Conservation (phyloP, 2,113 vertebrate genomes). For the Delphinapterus leucas region DNA sequence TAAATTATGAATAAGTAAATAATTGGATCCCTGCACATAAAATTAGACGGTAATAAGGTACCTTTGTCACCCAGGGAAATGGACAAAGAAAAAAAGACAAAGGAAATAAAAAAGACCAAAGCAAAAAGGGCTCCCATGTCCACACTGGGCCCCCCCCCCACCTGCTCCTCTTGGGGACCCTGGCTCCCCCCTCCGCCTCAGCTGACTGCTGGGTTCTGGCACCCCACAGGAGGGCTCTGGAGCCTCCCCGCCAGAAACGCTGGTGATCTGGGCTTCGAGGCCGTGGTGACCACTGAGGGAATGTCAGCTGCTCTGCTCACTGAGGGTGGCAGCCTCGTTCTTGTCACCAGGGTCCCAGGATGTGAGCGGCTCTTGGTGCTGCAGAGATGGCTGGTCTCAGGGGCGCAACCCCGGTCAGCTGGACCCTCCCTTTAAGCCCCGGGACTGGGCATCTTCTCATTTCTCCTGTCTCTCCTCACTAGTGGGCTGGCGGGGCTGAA, state of each 20-base stretch:
- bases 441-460: rapidly evolving
- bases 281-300: rapidly evolving
- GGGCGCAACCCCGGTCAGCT: rapidly evolving
- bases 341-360: too few relatives aligned
- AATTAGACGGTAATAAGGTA: background rate
- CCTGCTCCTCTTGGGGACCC: too few relatives aligned
- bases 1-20: background rate
- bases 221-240: background rate
- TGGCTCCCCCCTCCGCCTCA: background rate
- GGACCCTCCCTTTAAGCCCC: background rate
- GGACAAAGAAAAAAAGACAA: background rate
- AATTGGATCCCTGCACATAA: background rate
- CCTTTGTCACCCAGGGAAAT: background rate
- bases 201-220: rapidly evolving
- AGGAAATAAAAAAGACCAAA: background rate
- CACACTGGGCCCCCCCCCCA: rapidly evolving
- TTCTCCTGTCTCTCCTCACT: background rate
- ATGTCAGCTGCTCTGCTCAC: background rate
- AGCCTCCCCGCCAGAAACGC: background rate
- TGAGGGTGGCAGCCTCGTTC: rapidly evolving
- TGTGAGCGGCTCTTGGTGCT: too few relatives aligned
- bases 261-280: background rate
- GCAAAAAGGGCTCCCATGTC: background rate
- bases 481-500: background rate
- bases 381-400: too few relatives aligned